Conservation (phyloP, 2,888 invertebrate species). For the Cotesia congregata region DNA sequence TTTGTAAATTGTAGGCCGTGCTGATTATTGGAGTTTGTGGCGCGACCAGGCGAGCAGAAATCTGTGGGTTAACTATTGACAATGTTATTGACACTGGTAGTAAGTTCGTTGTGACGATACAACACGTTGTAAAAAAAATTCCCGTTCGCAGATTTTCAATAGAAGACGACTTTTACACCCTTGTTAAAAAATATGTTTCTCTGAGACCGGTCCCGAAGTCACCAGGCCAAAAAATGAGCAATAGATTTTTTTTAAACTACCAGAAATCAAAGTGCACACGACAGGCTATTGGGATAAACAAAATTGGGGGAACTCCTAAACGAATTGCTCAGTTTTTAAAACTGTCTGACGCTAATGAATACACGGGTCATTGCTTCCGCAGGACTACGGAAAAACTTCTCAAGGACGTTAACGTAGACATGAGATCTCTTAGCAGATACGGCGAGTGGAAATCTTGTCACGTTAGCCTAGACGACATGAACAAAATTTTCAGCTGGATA, state of each 20-base stretch:
- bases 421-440: not conserved
- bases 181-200: slow-evolving; percentile 40
- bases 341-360: slow-evolving; percentile 55
- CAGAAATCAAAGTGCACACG: slow-evolving; percentile 44
- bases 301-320: slow-evolving; percentile 46
- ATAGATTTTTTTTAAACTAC: slow-evolving; percentile 47
- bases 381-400: slow-evolving; percentile 46
- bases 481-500: not conserved
- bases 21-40: slow-evolving; percentile 34
- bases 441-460: not conserved
- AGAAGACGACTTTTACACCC: slow-evolving; percentile 39
- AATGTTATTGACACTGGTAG: slow-evolving; percentile 22
- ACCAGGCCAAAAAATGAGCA: slow-evolving; percentile 27
- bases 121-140: slow-evolving; percentile 23
- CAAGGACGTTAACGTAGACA: slow-evolving; percentile 43
- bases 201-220: slow-evolving; percentile 39
- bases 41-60: slow-evolving; percentile 33
- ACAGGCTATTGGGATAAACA: slow-evolving; percentile 45
- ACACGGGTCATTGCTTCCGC: slow-evolving; percentile 56
- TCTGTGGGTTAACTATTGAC: slow-evolving; percentile 10
- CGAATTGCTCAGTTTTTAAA: slow-evolving; percentile 46
- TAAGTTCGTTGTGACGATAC: slow-evolving; percentile 19
- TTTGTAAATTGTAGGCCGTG: slow-evolving; percentile 28
- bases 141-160: slow-evolving; percentile 43
- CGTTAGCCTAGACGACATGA: not conserved